A percentile compares a stretch with the other conserved stretches of the same genome.
Evolutionary conservation across 2,888 invertebrate genomes (phyloP).

Genomic region (Mesochorus sp.): DNA sequence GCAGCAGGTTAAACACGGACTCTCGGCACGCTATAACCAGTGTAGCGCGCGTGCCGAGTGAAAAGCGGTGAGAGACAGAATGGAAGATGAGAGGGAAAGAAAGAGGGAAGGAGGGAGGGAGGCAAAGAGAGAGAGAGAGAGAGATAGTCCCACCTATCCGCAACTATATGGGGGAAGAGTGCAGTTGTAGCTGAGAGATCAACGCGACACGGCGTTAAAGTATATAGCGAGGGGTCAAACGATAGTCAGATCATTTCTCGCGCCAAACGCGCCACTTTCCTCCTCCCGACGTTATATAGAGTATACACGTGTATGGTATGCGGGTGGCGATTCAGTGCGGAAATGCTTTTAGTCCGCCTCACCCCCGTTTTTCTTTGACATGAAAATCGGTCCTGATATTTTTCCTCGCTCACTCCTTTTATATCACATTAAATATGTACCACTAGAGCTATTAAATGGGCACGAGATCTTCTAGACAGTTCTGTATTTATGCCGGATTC

Average conservation of each 20-base stretch:
- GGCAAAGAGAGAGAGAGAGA: constrained; percentile 31
- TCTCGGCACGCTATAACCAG: constrained; percentile 20
- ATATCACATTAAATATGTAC: neutral
- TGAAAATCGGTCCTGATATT: neutral
- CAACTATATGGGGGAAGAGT: constrained; percentile 23
- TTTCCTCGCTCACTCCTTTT: neutral
- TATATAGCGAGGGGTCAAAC: constrained; percentile 46
- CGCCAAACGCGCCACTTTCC: constrained; percentile 30
- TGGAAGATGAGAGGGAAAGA: neutral
- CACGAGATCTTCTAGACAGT: too few relatives aligned
- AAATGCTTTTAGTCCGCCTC: too few relatives aligned
- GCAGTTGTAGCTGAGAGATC: constrained; percentile 52
- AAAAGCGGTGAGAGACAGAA: neutral
- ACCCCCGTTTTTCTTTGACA: neutral
- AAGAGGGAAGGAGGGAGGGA: constrained; percentile 35
- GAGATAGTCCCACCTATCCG: constrained; percentile 47
- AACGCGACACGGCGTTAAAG: constrained; percentile 45
- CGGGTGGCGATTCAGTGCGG: neutral
- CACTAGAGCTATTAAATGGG: too few relatives aligned
- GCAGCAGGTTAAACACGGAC: constrained; percentile 24
- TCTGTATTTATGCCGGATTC: too few relatives aligned
- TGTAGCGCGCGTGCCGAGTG: constrained; percentile 37
- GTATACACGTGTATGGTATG: neutral
- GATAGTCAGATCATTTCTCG: constrained; percentile 40
- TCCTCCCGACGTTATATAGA: neutral